Evolutionary conservation across 1,140 invertebrate genomes (phyloP).

Genomic region (Dufourea novaeangliae): DNA sequence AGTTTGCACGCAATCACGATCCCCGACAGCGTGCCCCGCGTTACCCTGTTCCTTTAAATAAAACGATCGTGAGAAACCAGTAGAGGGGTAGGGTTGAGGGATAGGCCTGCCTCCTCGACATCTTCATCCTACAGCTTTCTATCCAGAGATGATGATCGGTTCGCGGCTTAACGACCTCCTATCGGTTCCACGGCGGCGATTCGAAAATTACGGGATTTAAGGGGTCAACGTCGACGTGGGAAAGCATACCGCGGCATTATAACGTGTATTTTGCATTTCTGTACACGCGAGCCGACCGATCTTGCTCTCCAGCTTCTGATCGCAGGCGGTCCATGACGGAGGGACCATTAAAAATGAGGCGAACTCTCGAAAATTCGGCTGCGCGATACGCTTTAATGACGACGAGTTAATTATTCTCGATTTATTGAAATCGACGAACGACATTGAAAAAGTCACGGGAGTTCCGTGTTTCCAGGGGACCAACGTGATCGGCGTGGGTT

Average conservation of each 20-base stretch:
- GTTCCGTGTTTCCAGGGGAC: neutral
- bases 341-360: too few species aligned
- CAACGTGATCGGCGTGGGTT: neutral
- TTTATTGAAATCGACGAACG: neutral
- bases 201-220: slow-evolving; percentile 35
- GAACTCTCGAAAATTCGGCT: neutral
- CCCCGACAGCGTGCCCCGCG: neutral
- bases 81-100: neutral
- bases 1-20: neutral
- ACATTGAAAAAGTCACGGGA: neutral
- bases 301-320: neutral
- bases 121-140: neutral
- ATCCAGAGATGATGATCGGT: slow-evolving; percentile 22
- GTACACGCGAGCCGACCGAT: neutral
- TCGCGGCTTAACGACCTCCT: neutral
- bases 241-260: slow-evolving; percentile 12
- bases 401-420: slow-evolving; percentile 12
- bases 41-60: neutral
- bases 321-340: neutral
- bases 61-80: slow-evolving; percentile 3
- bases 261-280: slow-evolving; percentile 13
- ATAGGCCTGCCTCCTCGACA: too few species aligned
- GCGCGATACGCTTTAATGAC: neutral
- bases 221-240: neutral
- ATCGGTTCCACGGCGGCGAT: neutral